These are phyloP conservation scores for Pipistrellus pipistrellus DNA, from an alignment of 2,797 vertebrate genomes.

Conservation along the genomic window DNA sequence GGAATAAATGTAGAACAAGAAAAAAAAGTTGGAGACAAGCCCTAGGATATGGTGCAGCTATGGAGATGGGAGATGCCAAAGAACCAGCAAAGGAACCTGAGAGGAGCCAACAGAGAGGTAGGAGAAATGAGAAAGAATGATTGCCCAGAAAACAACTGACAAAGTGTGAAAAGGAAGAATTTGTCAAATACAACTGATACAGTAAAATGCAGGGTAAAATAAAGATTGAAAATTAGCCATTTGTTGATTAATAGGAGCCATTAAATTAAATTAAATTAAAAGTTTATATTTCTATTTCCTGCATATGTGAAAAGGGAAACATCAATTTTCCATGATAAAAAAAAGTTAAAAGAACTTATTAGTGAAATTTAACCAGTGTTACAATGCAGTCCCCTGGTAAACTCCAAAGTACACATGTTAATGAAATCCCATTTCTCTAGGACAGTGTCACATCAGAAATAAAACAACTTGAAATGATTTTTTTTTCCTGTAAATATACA, in stretches of 20 bases:
- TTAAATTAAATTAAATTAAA: not conserved
- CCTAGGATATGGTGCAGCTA: fast-evolving
- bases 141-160: not conserved
- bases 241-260: not conserved
- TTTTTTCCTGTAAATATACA: not conserved
- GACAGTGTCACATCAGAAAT: not conserved
- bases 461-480: not conserved
- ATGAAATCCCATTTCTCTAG: not conserved
- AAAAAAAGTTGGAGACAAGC: not conserved
- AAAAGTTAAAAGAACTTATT: not conserved
- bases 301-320: not conserved
- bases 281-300: not conserved
- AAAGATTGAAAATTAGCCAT: not conserved
- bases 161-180: not conserved
- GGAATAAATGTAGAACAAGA: too few species aligned
- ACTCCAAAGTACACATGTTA: not conserved
- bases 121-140: not conserved
- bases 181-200: too few species aligned
- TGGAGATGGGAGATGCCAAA: not conserved
- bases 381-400: too few species aligned
- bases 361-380: not conserved
- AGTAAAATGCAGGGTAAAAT: not conserved
- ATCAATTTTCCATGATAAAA: not conserved
- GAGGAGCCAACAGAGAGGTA: too few species aligned
- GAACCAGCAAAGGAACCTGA: not conserved